Conservation (phyloP, 2,113 vertebrate species). For the Istiophorus platypterus region DNA sequence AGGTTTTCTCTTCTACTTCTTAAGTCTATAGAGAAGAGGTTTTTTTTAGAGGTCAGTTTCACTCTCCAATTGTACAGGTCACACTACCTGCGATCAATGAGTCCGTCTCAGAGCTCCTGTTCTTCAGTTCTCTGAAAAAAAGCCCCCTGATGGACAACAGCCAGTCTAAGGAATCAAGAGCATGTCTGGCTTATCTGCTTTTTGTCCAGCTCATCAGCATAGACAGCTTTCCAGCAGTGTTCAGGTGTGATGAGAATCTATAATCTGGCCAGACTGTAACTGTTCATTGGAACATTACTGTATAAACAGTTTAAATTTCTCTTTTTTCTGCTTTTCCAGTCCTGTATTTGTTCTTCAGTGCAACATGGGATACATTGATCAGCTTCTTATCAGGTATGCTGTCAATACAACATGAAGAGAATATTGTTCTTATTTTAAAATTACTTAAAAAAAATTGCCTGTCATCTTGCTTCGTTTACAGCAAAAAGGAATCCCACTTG, state of each 20-base stretch:
- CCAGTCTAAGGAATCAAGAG: constrained; percentile 85
- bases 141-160: constrained; percentile 74
- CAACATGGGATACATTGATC: constrained; percentile 90
- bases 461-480: constrained; percentile 65
- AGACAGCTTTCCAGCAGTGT: constrained; percentile 89
- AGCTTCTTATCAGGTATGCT: constrained; percentile 90
- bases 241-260: constrained; percentile 84
- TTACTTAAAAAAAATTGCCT: neutral
- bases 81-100: constrained; percentile 73
- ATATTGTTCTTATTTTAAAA: neutral
- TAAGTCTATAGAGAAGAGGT: neutral
- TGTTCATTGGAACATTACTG: neutral
- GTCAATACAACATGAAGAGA: neutral
- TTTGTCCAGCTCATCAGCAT: constrained; percentile 91
- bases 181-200: constrained; percentile 92
- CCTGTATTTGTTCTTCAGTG: constrained; percentile 91
- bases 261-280: neutral
- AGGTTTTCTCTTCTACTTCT: neutral
- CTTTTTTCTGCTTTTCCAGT: constrained; percentile 83
- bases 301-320: neutral
- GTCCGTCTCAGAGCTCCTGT: constrained; percentile 76
- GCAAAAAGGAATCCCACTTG: constrained; percentile 92
- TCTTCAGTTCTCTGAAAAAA: constrained; percentile 73
- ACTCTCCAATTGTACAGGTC: constrained; percentile 53
- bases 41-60: neutral